These are phyloP conservation scores for Phalangium opilio DNA, from an alignment of 2,888 invertebrate species.

Conservation along the genomic window DNA sequence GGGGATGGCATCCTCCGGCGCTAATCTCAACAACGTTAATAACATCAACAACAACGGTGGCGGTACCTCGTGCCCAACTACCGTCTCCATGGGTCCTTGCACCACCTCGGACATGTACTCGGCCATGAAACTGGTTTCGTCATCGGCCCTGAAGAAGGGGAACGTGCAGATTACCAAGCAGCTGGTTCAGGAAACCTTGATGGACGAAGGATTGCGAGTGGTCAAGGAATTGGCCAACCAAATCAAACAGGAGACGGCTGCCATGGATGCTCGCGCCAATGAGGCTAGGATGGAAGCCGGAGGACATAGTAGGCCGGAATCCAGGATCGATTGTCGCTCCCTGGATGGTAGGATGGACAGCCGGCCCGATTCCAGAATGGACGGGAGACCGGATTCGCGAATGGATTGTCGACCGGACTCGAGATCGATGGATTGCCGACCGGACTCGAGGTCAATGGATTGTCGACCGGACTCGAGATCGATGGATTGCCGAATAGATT, in stretches of 20 bases:
- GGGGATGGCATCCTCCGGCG: constrained; percentile 6
- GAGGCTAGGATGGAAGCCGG: not conserved
- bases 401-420: too few relatives aligned
- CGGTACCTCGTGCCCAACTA: not conserved
- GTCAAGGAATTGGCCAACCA: constrained; percentile 27
- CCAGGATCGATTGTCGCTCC: too few relatives aligned
- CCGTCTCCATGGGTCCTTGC: not conserved
- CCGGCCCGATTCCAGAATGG: too few relatives aligned
- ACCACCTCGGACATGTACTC: constrained; percentile 13
- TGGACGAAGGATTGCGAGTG: constrained; percentile 36
- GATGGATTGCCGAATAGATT: too few relatives aligned
- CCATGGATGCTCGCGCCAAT: not conserved
- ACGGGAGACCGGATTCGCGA: too few relatives aligned
- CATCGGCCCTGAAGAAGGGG: constrained; percentile 9
- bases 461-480: too few relatives aligned
- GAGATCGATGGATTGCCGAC: too few relatives aligned
- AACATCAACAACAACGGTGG: constrained; percentile 13
- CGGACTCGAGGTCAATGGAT: too few relatives aligned
- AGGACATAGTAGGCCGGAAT: too few relatives aligned
- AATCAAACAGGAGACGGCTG: constrained; percentile 21
- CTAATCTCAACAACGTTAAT: constrained; percentile 7
- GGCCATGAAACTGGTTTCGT: constrained; percentile 15
- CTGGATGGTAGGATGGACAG: too few relatives aligned
- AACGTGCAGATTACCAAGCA: constrained; percentile 24
- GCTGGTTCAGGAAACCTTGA: constrained; percentile 31